Conservation (phyloP, 1,140 invertebrate genomes). For the Frieseomelitta varia region DNA sequence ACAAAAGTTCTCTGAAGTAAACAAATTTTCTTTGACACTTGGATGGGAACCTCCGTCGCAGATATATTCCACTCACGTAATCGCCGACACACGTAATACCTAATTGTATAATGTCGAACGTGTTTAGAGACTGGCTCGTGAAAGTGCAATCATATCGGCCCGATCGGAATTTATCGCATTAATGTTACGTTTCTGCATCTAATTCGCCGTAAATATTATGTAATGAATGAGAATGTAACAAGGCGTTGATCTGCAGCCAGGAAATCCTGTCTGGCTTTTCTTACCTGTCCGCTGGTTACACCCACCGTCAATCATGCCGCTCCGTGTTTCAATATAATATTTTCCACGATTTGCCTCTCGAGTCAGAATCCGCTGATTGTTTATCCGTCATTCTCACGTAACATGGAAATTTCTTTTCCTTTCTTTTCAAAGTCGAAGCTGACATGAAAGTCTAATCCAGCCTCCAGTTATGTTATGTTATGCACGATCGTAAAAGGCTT, state of each 20-base stretch:
- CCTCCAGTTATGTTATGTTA: neutral
- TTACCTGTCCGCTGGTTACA: neutral
- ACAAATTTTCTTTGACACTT: neutral
- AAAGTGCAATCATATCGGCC: slow-evolving; percentile 40
- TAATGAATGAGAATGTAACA: slow-evolving; percentile 38
- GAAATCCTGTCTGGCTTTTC: slow-evolving; percentile 43
- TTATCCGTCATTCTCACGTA: slow-evolving; percentile 3
- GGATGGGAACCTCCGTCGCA: neutral
- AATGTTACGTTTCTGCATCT: slow-evolving; percentile 42
- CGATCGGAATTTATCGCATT: slow-evolving; percentile 33
- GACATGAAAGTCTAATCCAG: neutral
- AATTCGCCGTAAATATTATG: slow-evolving; percentile 36
- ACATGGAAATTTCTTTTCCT: neutral
- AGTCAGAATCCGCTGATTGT: neutral
- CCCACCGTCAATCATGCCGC: slow-evolving; percentile 3
- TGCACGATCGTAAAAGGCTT: neutral
- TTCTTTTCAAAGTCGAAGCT: neutral
- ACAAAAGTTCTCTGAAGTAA: neutral
- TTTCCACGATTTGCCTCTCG: slow-evolving; percentile 3
- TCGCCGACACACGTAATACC: slow-evolving; percentile 20
- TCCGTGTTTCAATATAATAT: neutral
- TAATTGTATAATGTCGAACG: slow-evolving; percentile 44
- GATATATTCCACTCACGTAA: slow-evolving; percentile 23
- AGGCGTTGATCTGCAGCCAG: slow-evolving; percentile 34
- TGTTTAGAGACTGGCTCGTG: slow-evolving; percentile 16